Evolutionary conservation across 1,140 invertebrate genomes (phyloP), one percentile per base, ranked within the genome.

Genomic region (Scaptomyza pallida): DNA sequence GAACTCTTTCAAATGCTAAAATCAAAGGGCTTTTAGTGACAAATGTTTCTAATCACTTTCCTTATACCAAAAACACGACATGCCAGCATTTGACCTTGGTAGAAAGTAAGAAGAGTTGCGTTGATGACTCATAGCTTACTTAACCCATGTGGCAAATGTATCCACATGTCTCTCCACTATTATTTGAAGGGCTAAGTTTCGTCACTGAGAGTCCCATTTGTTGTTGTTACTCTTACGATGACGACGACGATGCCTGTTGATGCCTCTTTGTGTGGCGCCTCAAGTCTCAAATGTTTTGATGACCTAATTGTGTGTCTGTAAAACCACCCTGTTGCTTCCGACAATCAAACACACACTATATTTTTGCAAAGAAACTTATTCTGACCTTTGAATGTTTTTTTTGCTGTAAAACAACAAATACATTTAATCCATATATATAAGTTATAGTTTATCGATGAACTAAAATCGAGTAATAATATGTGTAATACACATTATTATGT

Each of bases 291-390:
- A 30, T 41, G 50, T 55, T 47, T 48, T 56, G 51, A 70, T 70
- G 67, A 70, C 67, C 67, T 70, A 70, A 64, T 70, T 70, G 67
- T 64, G 67, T 64, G 67, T 44, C 17, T 35, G 51, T 21, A 15
- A 47, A 63, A 63, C 67, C 33, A 62, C 57, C 65, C 65, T 62
- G 65, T 54, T 62, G 67, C 67, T 48, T 37, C 23, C 15, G 6
- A 26, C 2, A 13, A 1, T 30, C 15, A 44, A 19, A 43, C 4
- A 37, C 33, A 13, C 19, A 4, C 4, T 4, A 21, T 21, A 21
- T 21, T 21, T 21, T 26, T 6, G 23, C 23, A 26, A 30, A 21
- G 19, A 21, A 21, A 17, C 23, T 40, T 3, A 9, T 21, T 12
- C 17, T 44, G 60, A 54, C 50, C 60, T 63, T 44, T 54, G 44